Evolutionary conservation across 2,888 invertebrate species (phyloP), one percentile per base, ranked within the genome.

Genomic region (Agonopterix heracliana): DNA sequence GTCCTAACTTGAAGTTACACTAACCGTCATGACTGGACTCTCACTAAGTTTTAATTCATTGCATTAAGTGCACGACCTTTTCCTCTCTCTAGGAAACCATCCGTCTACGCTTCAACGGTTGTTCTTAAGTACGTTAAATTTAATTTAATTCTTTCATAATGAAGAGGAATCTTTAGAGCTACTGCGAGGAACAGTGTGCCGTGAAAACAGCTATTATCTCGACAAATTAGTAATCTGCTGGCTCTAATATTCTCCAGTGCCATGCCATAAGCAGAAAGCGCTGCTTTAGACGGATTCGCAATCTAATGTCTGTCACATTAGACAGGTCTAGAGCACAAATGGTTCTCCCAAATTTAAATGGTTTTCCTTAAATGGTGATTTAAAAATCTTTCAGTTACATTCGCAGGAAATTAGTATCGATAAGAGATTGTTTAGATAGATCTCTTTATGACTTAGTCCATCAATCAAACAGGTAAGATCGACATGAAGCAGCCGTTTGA

Each of bases 191-290:
- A 26, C 26, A 26, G 26, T 26, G 26, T 26, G 26, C 26, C 26
- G 26, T 26, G 26, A 26, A 26, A 26, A 26, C 26, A 14, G 36
- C 49, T 54, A 56, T 55, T 52, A 52, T 53, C 51, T 46, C 45
- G 47, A 47, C 49, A 54, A 55, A 57, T 55, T 44, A 50, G 42
- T 45, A 43, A 48, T 44, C 50, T 42, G 45, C 51, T 48, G 64
- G 11, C 11, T 44, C 59, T 66, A 66, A 72, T 72, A 69, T 64
- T 57, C 62, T 64, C 66, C 61, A 66, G 61, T 61, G 72, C 63
- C 68, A 64, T 51, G 60, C 34, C 47, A 55, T 47, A 54, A 10
- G 46, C 38, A 12, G 7, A 11, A 44, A 13, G 10, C 34, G 41
- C 12, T 34, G 13, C 17, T 12, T 9, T 17, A 34, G 44, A 44